These are phyloP conservation scores for Margarornis squamiger DNA, from an alignment of 2,797 vertebrate genomes.

Conservation along the genomic window DNA sequence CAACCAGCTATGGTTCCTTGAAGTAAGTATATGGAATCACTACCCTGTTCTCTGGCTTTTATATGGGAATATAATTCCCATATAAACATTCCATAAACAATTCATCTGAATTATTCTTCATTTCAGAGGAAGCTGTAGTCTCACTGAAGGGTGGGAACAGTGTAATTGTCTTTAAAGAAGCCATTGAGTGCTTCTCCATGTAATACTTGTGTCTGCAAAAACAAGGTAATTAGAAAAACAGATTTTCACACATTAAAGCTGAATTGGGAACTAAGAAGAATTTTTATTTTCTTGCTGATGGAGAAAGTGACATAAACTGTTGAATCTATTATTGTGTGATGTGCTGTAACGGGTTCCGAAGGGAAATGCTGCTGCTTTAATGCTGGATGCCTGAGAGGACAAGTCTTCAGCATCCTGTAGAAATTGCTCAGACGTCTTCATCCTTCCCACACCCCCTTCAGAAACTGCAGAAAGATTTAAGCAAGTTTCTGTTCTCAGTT, in stretches of 20 bases:
- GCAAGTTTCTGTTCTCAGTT: background rate
- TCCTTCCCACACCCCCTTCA: background rate
- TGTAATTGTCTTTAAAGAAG: background rate
- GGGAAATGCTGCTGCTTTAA: background rate
- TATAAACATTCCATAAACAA: too few relatives aligned
- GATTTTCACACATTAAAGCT: background rate
- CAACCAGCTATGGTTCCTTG: background rate
- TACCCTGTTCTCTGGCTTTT: background rate
- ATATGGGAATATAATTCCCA: background rate
- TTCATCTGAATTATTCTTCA: background rate
- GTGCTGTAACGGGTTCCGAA: accelerated
- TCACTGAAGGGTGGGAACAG: background rate
- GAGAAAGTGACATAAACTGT: background rate
- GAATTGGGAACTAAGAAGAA: background rate
- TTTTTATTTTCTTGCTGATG: background rate
- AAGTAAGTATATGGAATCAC: background rate
- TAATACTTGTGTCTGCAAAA: background rate
- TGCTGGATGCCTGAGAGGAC: background rate
- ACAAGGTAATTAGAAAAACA: background rate
- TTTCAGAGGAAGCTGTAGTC: background rate
- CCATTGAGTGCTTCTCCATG: background rate
- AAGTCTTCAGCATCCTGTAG: background rate
- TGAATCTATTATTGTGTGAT: background rate
- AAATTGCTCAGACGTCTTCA: background rate
- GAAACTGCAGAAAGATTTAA: background rate